Base-by-base conservation (phyloP, 2,888 invertebrate species). In the Empis stercorea region DNA sequence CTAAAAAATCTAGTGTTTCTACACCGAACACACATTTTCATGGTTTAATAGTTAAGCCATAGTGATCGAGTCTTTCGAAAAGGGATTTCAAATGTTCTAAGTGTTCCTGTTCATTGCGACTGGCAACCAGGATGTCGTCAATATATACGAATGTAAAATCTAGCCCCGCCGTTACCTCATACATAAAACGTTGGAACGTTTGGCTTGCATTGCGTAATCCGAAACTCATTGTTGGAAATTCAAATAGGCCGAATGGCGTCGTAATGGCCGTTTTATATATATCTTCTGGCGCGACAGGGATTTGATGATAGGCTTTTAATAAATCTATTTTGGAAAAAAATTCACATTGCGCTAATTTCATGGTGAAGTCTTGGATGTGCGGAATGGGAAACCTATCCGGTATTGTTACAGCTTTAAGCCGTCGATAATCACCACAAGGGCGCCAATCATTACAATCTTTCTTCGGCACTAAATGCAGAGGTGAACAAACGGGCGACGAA, bases 201-300 rank as follows among this genome's bases (percentile, higher is more conserved):
- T n/a, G n/a, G n/a, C n/a, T n/a, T n/a, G n/a, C n/a, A n/a, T n/a
- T n/a, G n/a, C 3, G 60, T 17, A 10, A 66, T 68, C 47, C 51
- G 17, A 54, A 52, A 2, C 49, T 45, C 63, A 64, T 65, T 10
- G 42, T 36, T 0, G 51, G 10, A 43, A 58, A 63, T 46, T 66
- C 65, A 44, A 59, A 66, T 5, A 65, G 48, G 5, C 63, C 64
- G 45, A 64, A 59, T 1, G 64, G 63, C 2, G 65, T 66, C 1
- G 50, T 61, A 2, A 67, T 59, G 0, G 62, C 65, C 4, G 64
- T 65, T 51, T 68, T 67, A 3, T 43, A 50, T 11, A 66, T 57
- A 48, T 66, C 61, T n/a, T 56, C 57, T 5, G 52, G 3, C 48
- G 54, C 45, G n/a, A n/a, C n/a, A n/a, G n/a, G n/a, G n/a, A n/a